Base-by-base conservation (phyloP, 2,888 invertebrate genomes). In the Rotaria macrura region DNA sequence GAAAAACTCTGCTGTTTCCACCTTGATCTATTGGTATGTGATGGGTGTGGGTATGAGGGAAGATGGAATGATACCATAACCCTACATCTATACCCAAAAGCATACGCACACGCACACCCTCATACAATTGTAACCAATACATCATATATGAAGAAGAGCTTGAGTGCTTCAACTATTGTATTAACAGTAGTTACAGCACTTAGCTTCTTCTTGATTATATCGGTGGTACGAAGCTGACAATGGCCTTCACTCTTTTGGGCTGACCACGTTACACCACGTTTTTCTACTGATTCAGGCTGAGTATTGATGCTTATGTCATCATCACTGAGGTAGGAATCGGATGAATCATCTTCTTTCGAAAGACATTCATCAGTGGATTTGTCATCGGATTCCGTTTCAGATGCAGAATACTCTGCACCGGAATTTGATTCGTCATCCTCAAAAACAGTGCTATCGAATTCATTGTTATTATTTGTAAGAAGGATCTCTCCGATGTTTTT, bases 361-460 rank as follows among this genome's bases (percentile, higher is more conserved):
- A 57, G n/a, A 57, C n/a, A 29, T 57, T 57, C 57, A 57, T 57
- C 57, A 57, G 57, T 57, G 57, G 57, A 57, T 57, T n/a, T 57
- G 29, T 57, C 29, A n/a, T 57, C 3, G 23, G 55, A 55, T 55
- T 55, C n/a, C 2, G 55, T 10, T 57, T 57, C 57, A 57, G 29
- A 2, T 29, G 1, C n/a, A 29, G 25, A 57, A 57, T 57, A 57
- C n/a, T 57, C 57, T 57, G 57, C 9, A 29, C 29, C 57, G 29
- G 57, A 57, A 57, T n/a, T 57, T 29, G 57, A 57, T 29, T 57
- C 25, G 17, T 57, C 57, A 57, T 29, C 29, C 29, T 57, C 57
- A 57, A 25, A 57, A 57, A 57, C 9, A 29, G 3, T 57, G 12
- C 3, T 29, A 10, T 57, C 57, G 29, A 57, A 10, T 25, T 57